These are phyloP conservation scores for Salvelinus sp. DNA, from an alignment of 2,113 vertebrate genomes.

Conservation along the genomic window DNA sequence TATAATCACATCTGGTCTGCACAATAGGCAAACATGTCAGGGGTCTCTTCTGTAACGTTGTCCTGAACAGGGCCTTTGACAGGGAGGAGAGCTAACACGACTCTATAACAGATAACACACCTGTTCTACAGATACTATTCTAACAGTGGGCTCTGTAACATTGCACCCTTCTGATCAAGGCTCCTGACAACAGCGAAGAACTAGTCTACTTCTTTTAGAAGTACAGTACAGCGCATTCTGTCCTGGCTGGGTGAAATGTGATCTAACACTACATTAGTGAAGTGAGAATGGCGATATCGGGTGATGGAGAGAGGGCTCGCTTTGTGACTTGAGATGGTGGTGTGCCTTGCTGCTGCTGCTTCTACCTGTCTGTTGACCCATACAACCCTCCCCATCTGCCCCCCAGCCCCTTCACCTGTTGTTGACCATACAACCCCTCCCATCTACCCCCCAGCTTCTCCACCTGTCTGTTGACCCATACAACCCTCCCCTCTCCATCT, in stretches of 20 bases:
- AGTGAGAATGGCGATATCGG: conserved; percentile 40
- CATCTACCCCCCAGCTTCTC: conserved; percentile 26
- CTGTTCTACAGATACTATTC: background rate
- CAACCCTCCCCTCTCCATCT: too few relatives aligned
- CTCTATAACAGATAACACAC: background rate
- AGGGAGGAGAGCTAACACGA: too few relatives aligned
- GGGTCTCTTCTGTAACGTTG: too few relatives aligned
- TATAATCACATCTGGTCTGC: too few relatives aligned
- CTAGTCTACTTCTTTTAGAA: background rate
- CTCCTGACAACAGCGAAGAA: background rate
- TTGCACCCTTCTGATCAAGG: too few relatives aligned
- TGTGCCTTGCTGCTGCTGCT: conserved; percentile 34
- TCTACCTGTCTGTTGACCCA: conserved; percentile 40
- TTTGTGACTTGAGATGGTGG: conserved; percentile 57
- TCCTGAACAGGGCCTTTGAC: too few relatives aligned
- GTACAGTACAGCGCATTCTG: conserved; percentile 4
- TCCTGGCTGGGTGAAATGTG: background rate
- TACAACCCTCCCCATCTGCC: too few relatives aligned
- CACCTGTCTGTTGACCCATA: conserved; percentile 33
- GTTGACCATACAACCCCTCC: too few relatives aligned
- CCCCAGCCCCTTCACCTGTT: too few relatives aligned
- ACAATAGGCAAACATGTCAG: too few relatives aligned
- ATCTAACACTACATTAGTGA: background rate
- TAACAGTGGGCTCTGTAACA: too few relatives aligned
- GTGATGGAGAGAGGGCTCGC: conserved; percentile 38